Conservation (phyloP, 2,888 invertebrate species). For the Hartigia nigra region DNA sequence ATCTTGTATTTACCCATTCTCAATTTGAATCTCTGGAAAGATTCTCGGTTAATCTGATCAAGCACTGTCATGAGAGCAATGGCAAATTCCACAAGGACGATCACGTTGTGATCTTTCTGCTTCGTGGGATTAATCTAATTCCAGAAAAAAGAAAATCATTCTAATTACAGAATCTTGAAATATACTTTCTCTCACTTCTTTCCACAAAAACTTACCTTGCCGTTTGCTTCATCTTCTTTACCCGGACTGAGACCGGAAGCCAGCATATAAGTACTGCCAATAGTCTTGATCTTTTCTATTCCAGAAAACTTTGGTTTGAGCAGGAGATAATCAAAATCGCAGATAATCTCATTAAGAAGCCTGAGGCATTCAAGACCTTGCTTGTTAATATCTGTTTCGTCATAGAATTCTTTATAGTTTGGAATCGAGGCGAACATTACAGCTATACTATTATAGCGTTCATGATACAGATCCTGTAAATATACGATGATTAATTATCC, state of each 20-base stretch:
- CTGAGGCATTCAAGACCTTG: conserved; percentile 95
- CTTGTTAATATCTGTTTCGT: conserved; percentile 96
- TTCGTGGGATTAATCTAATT: conserved; percentile 75
- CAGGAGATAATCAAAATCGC: conserved; percentile 96
- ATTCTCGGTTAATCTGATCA: conserved; percentile 95
- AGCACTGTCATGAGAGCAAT: conserved; percentile 91
- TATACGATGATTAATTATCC: neutral
- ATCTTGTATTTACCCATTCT: conserved; percentile 80
- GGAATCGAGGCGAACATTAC: conserved; percentile 99
- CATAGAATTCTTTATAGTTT: conserved; percentile 97
- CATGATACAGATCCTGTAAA: conserved; percentile 91
- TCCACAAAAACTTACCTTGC: conserved; percentile 67
- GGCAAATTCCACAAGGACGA: conserved; percentile 94
- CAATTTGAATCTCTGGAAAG: conserved; percentile 95
- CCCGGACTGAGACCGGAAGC: conserved; percentile 93
- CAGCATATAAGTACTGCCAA: conserved; percentile 98
- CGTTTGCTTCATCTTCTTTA: conserved; percentile 77
- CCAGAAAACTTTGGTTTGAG: conserved; percentile 94
- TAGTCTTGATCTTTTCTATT: conserved; percentile 98
- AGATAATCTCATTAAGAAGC: conserved; percentile 95
- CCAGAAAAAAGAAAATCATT: conserved; percentile 18
- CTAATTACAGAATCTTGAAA: conserved; percentile 13
- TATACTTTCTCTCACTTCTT: conserved; percentile 8
- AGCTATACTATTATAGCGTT: conserved; percentile 91
- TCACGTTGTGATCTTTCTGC: conserved; percentile 88